Percentiles rank a stretch among this genome's conserved stretches.
phyloP scores from a whole-genome alignment of 2,113 vertebrate species.

The Pollimyrus isidori region DNA sequence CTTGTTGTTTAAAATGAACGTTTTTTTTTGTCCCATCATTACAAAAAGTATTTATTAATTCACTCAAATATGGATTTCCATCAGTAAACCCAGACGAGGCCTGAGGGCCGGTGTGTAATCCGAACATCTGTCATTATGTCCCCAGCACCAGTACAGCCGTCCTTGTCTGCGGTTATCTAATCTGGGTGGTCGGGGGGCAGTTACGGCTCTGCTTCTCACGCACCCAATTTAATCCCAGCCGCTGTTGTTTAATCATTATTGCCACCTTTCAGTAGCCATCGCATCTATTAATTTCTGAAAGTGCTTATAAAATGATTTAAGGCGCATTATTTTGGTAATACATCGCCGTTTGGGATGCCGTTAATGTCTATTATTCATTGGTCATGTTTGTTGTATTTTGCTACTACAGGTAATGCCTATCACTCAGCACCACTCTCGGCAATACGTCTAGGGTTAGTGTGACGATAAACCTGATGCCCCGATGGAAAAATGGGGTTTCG shows the following conservation, averaged over 20 bases:
- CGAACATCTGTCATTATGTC: constrained; percentile 33
- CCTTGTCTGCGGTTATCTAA: neutral
- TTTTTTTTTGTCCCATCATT: neutral
- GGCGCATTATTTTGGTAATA: neutral
- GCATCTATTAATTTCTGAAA: neutral
- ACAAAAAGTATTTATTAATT: neutral
- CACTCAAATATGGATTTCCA: neutral
- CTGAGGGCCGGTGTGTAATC: constrained; percentile 20
- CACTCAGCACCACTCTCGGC: neutral
- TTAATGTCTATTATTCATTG: neutral
- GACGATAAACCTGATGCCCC: neutral
- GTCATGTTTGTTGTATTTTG: neutral
- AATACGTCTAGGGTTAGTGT: neutral
- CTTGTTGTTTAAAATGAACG: neutral
- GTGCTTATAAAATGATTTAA: neutral
- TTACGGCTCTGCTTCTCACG: neutral
- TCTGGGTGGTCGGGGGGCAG: constrained; percentile 21
- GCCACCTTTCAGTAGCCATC: neutral
- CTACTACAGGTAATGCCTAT: neutral
- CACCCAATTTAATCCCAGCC: constrained; percentile 13
- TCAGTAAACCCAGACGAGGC: neutral
- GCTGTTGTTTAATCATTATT: constrained; percentile 11
- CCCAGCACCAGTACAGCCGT: neutral
- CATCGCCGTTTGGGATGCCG: neutral
- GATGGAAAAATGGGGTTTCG: neutral